Evolutionary conservation across 2,797 vertebrate genomes (phyloP).

Genomic region (Acanthornis magna): DNA sequence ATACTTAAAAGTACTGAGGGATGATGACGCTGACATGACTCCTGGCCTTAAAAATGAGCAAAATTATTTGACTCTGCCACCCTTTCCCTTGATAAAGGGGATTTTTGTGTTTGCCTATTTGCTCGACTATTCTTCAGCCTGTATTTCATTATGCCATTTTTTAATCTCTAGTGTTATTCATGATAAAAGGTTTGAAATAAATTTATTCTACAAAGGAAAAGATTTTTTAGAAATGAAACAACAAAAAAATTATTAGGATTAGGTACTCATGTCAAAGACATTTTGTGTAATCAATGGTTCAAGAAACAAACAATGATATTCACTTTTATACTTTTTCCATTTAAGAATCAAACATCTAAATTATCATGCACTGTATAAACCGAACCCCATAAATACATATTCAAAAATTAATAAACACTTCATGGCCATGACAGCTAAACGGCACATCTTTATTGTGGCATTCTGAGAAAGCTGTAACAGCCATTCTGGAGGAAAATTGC

Average conservation of each 20-base stretch:
- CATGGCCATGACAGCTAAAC: neutral
- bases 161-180: slow-evolving; percentile 66
- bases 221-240: slow-evolving; percentile 39
- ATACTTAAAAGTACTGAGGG: slow-evolving; percentile 69
- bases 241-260: neutral
- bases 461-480: neutral
- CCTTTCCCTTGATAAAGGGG: neutral
- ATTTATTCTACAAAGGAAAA: slow-evolving; percentile 48
- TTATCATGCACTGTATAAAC: neutral
- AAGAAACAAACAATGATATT: neutral
- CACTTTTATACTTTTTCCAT: slow-evolving; percentile 48
- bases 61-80: neutral
- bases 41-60: slow-evolving; percentile 50
- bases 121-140: slow-evolving; percentile 56
- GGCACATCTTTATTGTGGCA: neutral
- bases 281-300: slow-evolving; percentile 44
- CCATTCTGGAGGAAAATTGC: neutral
- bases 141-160: slow-evolving; percentile 62
- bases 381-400: neutral
- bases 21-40: neutral
- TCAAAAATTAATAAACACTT: slow-evolving; percentile 35
- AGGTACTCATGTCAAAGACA: slow-evolving; percentile 6
- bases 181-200: slow-evolving; percentile 67
- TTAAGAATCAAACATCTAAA: slow-evolving; percentile 22
- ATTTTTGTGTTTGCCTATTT: slow-evolving; percentile 39